A percentile compares a stretch with the other conserved stretches of the same genome.
Conservation (phyloP, 2,113 vertebrate species). For the Ictalurus furcatus region DNA sequence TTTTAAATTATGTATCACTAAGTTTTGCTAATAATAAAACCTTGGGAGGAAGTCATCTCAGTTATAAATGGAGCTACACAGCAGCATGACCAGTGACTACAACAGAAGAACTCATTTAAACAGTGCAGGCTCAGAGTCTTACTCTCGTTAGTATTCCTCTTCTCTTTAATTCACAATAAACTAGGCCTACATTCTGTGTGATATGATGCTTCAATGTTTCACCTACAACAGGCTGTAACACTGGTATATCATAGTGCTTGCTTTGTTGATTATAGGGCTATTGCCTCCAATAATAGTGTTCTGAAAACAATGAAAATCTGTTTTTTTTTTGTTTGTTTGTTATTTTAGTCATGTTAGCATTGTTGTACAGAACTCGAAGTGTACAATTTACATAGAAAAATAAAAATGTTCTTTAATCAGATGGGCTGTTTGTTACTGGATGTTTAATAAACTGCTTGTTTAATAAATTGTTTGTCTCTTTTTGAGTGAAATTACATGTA, state of each 20-base stretch:
- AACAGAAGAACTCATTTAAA: background rate
- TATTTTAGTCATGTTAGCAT: constrained; percentile 43
- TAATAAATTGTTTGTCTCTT: constrained; percentile 22
- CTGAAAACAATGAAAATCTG: constrained; percentile 12
- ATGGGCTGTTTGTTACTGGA: constrained; percentile 60
- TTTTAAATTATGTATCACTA: background rate
- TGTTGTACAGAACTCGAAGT: constrained; percentile 55
- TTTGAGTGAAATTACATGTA: background rate
- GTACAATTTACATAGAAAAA: constrained; percentile 53
- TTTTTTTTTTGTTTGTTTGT: constrained; percentile 2
- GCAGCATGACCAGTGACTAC: constrained; percentile 7
- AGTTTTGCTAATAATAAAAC: background rate
- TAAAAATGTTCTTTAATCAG: constrained; percentile 51
- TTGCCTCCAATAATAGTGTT: background rate
- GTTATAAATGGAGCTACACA: background rate
- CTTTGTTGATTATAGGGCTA: constrained; percentile 8
- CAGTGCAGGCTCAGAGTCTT: background rate
- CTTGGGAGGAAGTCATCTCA: background rate
- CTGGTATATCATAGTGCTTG: constrained; percentile 18
- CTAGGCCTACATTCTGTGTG: background rate
- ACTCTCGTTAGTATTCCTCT: constrained; percentile 7
- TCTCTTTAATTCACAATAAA: constrained; percentile 9
- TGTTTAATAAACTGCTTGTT: constrained; percentile 75
- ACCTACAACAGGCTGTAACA: constrained; percentile 11
- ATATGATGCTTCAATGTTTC: constrained; percentile 13